Base-by-base conservation (phyloP, 1,140 invertebrate genomes). In the Dreissena rostriformis region DNA sequence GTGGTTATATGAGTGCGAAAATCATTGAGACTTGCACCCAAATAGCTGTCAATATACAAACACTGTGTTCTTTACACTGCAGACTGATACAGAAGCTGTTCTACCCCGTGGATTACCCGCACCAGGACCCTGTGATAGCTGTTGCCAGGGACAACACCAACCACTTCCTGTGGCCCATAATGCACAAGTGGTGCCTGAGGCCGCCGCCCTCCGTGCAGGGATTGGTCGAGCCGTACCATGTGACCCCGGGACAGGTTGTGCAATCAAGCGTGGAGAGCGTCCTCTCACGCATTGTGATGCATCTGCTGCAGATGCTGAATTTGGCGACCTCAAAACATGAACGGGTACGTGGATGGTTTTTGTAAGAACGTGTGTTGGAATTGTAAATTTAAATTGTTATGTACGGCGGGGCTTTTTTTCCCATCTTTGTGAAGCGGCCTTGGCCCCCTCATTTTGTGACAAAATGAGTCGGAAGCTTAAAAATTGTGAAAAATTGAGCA, bases 291-390 rank as follows among this genome's bases (percentile, higher is more conserved):
- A 90, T 95, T 66, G 91, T 95, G 6, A 91, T 91, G 65, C 86
- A 92, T 8, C 87, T 95, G 22, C 89, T 94, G 53, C 88, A 92
- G 39, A 91, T 91, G 61, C 87, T 95, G n/a, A 92, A 95, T 88
- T 93, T 94, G 26, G 95, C 95, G 11, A 94, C 94, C 76, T 95
- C 95, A 76, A 96, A 95, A 92, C 94, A 94, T 93, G 94, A 95
- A 87, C 95, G 94, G 84, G 96, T 84, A 84, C 66, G 68, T 39
- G 2, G 39, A 39, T 39, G 39, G 39, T 39, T 39, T 39, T 8
- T 39, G n/a, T 39, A 39, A 39, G 39, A 5, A 8, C 39, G 8
- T 39, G 39, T 39, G 39, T 39, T 39, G 8, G 39, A 39, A 39
- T 39, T 39, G 39, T 39, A 39, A 8, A 39, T 39, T 39, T 39